Evolutionary conservation across 2,888 invertebrate genomes (phyloP).

Genomic region (Dastarcus helophoroides): DNA sequence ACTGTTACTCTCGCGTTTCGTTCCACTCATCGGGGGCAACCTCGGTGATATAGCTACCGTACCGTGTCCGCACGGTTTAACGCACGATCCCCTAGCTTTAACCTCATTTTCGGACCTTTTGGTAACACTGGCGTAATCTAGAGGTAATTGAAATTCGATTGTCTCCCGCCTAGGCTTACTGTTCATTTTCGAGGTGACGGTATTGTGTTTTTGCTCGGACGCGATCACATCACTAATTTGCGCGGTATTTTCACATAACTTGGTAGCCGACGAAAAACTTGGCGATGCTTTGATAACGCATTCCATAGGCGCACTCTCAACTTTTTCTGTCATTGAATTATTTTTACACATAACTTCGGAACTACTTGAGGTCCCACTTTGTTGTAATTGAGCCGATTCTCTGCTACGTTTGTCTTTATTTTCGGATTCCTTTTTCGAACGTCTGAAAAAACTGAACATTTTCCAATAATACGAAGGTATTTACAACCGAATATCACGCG

Average conservation of each 20-base stretch:
- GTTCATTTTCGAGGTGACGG: slow-evolving; percentile 10
- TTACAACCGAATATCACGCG: too few species aligned
- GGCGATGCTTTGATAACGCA: slow-evolving; percentile 16
- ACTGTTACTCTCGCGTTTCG: slow-evolving; percentile 18
- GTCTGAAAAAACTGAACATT: slow-evolving; percentile 32
- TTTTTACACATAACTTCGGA: slow-evolving; percentile 29
- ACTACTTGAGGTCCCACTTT: slow-evolving; percentile 14
- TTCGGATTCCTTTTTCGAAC: slow-evolving; percentile 26
- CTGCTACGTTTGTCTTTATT: slow-evolving; percentile 16
- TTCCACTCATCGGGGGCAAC: slow-evolving; percentile 19
- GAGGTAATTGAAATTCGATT: slow-evolving; percentile 8
- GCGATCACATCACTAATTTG: slow-evolving; percentile 21
- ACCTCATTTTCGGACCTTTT: slow-evolving; percentile 13
- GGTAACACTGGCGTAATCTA: slow-evolving; percentile 19
- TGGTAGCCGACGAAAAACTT: slow-evolving; percentile 21
- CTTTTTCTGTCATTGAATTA: slow-evolving; percentile 23
- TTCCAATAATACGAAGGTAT: too few species aligned
- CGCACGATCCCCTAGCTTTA: slow-evolving; percentile 14
- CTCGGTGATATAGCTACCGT: slow-evolving; percentile 31
- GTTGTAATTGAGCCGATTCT: slow-evolving; percentile 11
- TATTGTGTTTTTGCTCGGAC: slow-evolving; percentile 16
- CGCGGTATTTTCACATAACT: slow-evolving; percentile 25
- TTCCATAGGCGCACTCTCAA: slow-evolving; percentile 21
- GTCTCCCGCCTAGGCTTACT: too few species aligned
- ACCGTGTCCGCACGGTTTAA: slow-evolving; percentile 36